Evolutionary conservation across 2,797 vertebrate species (phyloP), one percentile per base, ranked within the genome.

Genomic region (Hyperoplus immaculatus): DNA sequence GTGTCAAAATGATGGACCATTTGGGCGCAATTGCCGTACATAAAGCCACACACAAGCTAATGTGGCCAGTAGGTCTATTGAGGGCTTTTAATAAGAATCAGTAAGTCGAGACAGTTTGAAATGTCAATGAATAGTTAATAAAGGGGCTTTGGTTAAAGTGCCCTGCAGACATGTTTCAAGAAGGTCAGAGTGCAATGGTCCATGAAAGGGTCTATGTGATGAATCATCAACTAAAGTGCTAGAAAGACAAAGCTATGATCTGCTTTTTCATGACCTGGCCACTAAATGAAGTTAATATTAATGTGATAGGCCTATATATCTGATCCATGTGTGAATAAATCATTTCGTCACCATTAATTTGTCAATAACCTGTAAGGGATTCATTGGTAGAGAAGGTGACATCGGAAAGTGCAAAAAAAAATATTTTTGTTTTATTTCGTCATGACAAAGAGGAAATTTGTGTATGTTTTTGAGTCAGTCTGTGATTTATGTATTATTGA

Each of bases 131-230:
- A 43, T 43, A n/a, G 41, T 29, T 43, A 8, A 59, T 18, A 46
- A 50, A 73, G 74, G 1, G 4, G 50, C 53, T 58, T 59, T 16
- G 8, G 51, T 43, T 13, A 15, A 75, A 49, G 38, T 42, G 53
- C 18, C 57, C 56, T 43, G 76, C 18, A 58, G 72, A n/a, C 6
- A 1, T 16, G 57, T 61, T 9, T 53, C 6, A 39, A 47, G 21
- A 53, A 66, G 51, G 65, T 18, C 69, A 60, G 38, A 76, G 81
- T 63, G 72, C 51, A 80, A 4, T 6, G 41, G 59, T 13, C 12
- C 12, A 68, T 18, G 2, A 58, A 13, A n/a, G 13, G 14, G 10
- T 62, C 8, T 8, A 10, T 4, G 1, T 12, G 8, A 61, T 58
- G 36, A 75, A 67, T 70, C 29, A 56, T 18, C 46, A 38, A 29